Conservation (phyloP, 2,797 vertebrate species). For the Arvicola amphibius region DNA sequence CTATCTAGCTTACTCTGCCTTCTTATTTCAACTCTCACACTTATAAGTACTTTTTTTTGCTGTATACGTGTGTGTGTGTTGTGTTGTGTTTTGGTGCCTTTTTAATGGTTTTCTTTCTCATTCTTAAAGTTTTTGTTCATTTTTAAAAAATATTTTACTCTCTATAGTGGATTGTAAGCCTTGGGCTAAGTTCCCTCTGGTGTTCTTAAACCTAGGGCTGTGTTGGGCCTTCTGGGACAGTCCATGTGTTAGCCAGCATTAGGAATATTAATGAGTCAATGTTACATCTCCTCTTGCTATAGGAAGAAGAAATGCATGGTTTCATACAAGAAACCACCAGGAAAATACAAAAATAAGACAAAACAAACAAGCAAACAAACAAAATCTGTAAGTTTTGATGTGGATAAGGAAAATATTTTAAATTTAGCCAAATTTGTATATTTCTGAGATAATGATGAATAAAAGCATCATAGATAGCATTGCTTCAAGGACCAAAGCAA, state of each 20-base stretch:
- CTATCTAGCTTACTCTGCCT: not conserved
- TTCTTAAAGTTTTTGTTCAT: not conserved
- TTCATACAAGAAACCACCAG: not conserved
- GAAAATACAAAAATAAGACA: not conserved
- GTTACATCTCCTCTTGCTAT: not conserved
- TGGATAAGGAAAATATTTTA: not conserved
- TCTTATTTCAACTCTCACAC: not conserved
- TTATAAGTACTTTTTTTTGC: not conserved
- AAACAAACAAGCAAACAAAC: not conserved
- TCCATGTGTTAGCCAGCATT: not conserved
- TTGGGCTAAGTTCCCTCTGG: not conserved
- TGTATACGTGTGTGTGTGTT: not conserved
- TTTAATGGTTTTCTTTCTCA: not conserved
- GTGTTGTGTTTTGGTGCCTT: not conserved
- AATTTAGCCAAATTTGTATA: not conserved
- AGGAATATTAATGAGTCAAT: not conserved
- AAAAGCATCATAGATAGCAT: not conserved
- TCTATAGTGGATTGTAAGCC: not conserved
- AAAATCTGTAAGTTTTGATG: not conserved
- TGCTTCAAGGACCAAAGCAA: not conserved
- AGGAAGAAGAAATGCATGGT: not conserved
- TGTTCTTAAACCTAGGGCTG: not conserved
- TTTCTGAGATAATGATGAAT: not conserved
- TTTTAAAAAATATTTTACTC: not conserved
- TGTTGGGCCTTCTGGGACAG: not conserved